Base-by-base conservation (phyloP, 2,113 vertebrate genomes). In the Hippocampus mohnikei region DNA sequence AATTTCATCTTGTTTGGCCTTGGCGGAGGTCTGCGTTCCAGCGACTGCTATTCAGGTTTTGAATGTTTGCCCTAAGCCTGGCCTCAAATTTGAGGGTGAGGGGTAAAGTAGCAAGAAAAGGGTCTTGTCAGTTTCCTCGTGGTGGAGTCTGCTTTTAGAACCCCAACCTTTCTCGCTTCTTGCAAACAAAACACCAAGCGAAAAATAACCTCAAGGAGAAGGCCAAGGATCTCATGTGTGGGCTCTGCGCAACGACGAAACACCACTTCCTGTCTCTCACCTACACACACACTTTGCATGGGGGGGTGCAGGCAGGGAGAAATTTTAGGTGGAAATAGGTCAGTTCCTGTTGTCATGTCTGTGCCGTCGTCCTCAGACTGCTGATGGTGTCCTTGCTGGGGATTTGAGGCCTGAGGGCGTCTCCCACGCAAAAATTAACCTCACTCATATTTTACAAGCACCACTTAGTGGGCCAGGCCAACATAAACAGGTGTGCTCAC, bases 141-240 rank as follows among this genome's bases (percentile, higher is more conserved):
- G 86, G 89, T 85, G 86, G 84, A 88, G 88, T 86, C 87, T 75
- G 77, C 83, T 89, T 90, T 86, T 84, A 83, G 85, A 89, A 83
- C 84, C 80, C 87, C 85, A 1, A 87, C 85, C 81, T 48, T 44
- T 41, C 63, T 89, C 76, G 75, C 65, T 81, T 85, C 74, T 68
- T 76, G 78, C 85, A 90, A 91, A 90, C 85, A 84, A 85, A 85
- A 82, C 70, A 56, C 58, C 74, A 64, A 69, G 79, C 74, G 85
- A 78, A 89, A 89, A 90, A 89, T 86, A 89, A 88, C 82, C 82
- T 88, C 85, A 87, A 90, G 89, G 85, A 87, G 83, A 90, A 88
- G 77, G 74, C 79, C 81, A 27, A 59, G 25, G 85, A 77, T 78
- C 81, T 79, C 67, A 70, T 78, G 85, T 90, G 88, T 91, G 90